phyloP scores from a whole-genome alignment of 2,797 vertebrate species.

The Pipistrellus pygmaeus region DNA sequence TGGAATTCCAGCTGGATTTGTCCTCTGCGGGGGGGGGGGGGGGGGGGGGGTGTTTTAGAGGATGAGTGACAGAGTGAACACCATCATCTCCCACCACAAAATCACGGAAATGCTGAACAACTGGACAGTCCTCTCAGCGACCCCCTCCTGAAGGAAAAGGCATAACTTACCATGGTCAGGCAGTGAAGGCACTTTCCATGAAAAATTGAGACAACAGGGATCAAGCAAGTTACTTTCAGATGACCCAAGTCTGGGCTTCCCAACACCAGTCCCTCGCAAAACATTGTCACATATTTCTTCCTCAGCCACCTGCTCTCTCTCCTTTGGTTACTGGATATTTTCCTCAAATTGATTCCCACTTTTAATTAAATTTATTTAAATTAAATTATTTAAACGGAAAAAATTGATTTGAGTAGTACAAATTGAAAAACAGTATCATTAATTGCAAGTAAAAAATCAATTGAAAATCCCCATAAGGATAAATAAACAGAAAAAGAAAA shows the following conservation, averaged over 20 bases:
- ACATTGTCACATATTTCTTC: background rate
- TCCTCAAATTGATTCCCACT: background rate
- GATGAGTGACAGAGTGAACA: background rate
- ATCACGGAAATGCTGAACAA: background rate
- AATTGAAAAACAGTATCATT: background rate
- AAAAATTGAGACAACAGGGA: background rate
- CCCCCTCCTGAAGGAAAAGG: background rate
- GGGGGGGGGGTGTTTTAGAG: constrained; percentile 54
- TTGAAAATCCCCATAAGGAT: background rate
- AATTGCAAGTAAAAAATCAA: background rate
- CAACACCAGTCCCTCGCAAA: background rate
- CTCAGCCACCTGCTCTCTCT: background rate
- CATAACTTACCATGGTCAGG: background rate
- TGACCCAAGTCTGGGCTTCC: background rate
- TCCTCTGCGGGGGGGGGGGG: constrained; percentile 61
- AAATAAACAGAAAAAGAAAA: background rate
- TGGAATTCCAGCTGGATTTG: constrained; percentile 49
- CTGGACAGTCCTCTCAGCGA: background rate
- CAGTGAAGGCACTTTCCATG: background rate
- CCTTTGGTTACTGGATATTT: background rate
- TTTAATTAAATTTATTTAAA: background rate
- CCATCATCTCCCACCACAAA: background rate
- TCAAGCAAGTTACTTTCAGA: background rate
- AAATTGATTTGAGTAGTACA: background rate
- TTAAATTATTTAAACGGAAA: constrained; percentile 10